phyloP scores from a whole-genome alignment of 1,140 invertebrate species.

The Hylyphantes graminicola region DNA sequence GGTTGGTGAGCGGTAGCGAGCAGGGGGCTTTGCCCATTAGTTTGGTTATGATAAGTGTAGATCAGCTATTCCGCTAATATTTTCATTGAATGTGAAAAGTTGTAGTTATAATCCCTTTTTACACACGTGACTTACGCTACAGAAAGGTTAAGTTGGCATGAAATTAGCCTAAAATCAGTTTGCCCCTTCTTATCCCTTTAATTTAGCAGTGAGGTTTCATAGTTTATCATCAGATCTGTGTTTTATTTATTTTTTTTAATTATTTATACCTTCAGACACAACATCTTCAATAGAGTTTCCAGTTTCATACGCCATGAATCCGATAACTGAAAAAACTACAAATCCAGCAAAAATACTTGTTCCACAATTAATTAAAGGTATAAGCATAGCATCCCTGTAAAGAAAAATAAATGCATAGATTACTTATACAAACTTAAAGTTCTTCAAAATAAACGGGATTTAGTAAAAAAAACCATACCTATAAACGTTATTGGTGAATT shows the following conservation, averaged over 20 bases:
- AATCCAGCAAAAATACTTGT: constrained; percentile 75
- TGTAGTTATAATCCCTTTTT: too few relatives aligned
- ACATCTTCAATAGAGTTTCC: constrained; percentile 91
- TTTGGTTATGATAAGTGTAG: too few relatives aligned
- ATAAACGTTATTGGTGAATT: constrained; percentile 78
- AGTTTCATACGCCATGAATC: constrained; percentile 79
- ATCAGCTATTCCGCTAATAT: too few relatives aligned
- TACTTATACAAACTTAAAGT: not conserved
- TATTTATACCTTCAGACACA: constrained; percentile 69
- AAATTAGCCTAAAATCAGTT: too few relatives aligned
- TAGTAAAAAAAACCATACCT: constrained; percentile 65
- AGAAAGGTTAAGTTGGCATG: too few relatives aligned
- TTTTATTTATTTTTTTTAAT: not conserved
- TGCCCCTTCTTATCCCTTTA: too few relatives aligned
- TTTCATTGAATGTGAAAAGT: too few relatives aligned
- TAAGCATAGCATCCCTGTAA: constrained; percentile 72
- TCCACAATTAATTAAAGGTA: constrained; percentile 75
- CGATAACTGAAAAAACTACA: constrained; percentile 76
- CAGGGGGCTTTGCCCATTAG: too few relatives aligned
- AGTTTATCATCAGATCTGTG: too few relatives aligned
- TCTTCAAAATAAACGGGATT: not conserved
- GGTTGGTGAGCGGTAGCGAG: too few relatives aligned
- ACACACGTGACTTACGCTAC: too few relatives aligned
- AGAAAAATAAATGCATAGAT: constrained; percentile 21
- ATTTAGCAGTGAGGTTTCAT: too few relatives aligned